Evolutionary conservation across 1,140 invertebrate genomes (phyloP).

Genomic region (Conus ventricosus): DNA sequence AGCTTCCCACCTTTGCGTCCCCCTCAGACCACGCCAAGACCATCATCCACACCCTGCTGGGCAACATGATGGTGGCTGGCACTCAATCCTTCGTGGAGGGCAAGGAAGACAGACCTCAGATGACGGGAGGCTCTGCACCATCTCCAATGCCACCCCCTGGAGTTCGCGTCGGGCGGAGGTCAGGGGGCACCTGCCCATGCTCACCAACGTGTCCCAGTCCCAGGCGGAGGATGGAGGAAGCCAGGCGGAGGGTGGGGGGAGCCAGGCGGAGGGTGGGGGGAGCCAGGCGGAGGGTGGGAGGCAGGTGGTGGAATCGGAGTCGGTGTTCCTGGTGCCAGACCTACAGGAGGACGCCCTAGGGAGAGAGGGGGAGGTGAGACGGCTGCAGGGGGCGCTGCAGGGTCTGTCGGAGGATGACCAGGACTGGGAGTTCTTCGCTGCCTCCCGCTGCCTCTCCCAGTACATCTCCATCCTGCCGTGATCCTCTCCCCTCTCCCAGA

Average conservation of each 20-base stretch:
- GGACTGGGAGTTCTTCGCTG: constrained; percentile 30
- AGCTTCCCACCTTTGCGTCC: not conserved
- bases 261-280: not conserved
- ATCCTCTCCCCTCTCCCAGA: not conserved
- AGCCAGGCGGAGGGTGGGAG: not conserved
- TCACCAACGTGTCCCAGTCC: not conserved
- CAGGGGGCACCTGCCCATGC: not conserved
- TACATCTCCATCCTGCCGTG: not conserved
- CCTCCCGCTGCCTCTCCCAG: constrained; percentile 21
- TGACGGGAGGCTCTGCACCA: not conserved
- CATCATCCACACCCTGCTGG: not conserved
- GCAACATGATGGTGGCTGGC: not conserved
- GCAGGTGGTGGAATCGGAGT: not conserved
- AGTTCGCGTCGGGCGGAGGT: not conserved
- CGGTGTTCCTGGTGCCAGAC: constrained; percentile 12
- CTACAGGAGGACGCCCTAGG: not conserved
- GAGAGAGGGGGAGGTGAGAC: not conserved
- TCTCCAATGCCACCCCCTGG: not conserved
- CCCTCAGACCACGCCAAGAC: not conserved
- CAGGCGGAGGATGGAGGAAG: not conserved
- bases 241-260: not conserved
- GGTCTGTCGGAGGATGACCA: constrained; percentile 22
- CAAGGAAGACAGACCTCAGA: not conserved
- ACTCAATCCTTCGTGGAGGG: not conserved
- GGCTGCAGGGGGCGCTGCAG: not conserved